A percentile compares a stretch with the other conserved stretches of the same genome.
Conservation (phyloP, 2,888 invertebrate species). For the Teleogryllus oceanicus region DNA sequence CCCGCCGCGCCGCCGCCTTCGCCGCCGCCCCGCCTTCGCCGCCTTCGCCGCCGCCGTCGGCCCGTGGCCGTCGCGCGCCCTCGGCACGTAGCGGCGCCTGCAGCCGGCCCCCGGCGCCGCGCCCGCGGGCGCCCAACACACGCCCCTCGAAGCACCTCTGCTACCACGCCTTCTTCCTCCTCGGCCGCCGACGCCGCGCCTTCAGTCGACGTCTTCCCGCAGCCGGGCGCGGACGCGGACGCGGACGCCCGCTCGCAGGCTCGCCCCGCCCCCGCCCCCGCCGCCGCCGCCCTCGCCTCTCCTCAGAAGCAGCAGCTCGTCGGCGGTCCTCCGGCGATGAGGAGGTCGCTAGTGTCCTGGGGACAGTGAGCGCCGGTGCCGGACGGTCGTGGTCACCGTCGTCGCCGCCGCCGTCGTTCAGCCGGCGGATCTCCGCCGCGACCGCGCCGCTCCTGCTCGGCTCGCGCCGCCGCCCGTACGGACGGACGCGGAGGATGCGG, state of each 20-base stretch:
- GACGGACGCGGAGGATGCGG: constrained; percentile 12
- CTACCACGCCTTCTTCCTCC: neutral
- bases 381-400: neutral
- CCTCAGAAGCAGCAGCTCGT: neutral
- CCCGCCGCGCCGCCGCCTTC: neutral
- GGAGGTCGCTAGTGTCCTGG: neutral
- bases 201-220: neutral
- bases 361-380: neutral
- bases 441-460: constrained; percentile 18
- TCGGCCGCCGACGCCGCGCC: neutral
- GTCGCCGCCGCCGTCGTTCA: neutral
- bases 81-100: constrained; percentile 5
- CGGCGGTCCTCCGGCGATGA: constrained; percentile 18
- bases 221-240: neutral
- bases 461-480: constrained; percentile 4
- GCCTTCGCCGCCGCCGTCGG: neutral
- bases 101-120: neutral
- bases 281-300: neutral
- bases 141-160: neutral
- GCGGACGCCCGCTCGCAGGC: neutral
- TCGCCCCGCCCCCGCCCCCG: neutral
- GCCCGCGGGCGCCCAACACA: neutral
- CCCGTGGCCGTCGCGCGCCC: neutral
- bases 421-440: neutral
- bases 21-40: neutral